Evolutionary conservation across 2,113 vertebrate genomes (phyloP), one percentile per base, ranked within the genome.

Genomic region (Numenius arquata): DNA sequence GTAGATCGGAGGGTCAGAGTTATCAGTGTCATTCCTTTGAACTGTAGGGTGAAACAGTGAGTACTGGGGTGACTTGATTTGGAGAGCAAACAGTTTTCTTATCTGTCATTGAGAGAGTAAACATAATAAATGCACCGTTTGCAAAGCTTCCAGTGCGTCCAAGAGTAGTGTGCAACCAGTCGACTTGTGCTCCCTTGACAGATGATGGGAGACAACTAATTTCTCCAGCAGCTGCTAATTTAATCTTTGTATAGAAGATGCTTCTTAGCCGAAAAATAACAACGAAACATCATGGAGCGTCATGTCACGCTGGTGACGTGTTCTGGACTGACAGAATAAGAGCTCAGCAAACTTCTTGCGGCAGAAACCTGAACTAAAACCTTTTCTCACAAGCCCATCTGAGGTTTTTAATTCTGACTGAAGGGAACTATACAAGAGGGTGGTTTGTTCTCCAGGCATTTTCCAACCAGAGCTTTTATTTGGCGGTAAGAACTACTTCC

Each of bases 241-340:
- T 38, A 20, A 48, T 83, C n/a, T 71, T 67, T 50, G 21, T 20
- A 8, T 14, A 30, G 27, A 52, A 65, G 40, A 9, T 91, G 25
- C 9, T 87, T 17, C 41, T 63, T 71, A 40, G 43, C 20, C 78
- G 2, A 43, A 84, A 85, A 56, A 68, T 29, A 63, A 7, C 22
- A 58, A 17, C 25, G 52, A 63, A 70, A 15, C 20, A 29, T 2
- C 23, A 1, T 11, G 2, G 8, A 67, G 26, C 9, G 4, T 63
- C 8, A 0, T 34, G 4, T 63, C 8, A 0, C 32, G 34, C 26
- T 52, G 26, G 32, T 34, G 61, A 40, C 16, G 2, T 0, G 0
- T 32, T 73, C 45, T 67, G 41, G 22, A 58, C 25, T 34, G 63
- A 40, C 27, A 62, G 70, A 78, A 20, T 3, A 53, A n/a, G 34